phyloP scores from a whole-genome alignment of 2,888 invertebrate species.

The Adineta ricciae region DNA sequence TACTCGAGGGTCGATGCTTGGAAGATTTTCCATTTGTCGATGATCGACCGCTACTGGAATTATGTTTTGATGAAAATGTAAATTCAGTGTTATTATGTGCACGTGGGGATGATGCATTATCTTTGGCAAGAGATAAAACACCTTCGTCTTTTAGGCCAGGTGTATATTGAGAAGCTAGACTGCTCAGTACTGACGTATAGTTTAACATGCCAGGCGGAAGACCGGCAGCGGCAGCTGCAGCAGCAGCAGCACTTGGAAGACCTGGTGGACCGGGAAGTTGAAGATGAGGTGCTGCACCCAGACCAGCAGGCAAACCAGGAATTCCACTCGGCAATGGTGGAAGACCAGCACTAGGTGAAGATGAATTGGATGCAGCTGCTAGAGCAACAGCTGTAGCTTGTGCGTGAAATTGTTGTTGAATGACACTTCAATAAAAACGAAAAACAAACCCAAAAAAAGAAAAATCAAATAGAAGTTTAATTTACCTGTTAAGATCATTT shows the following conservation, averaged over 20 bases:
- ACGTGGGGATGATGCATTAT: neutral
- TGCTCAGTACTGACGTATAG: neutral
- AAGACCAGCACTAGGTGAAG: neutral
- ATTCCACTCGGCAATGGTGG: neutral
- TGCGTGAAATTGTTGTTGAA: constrained; percentile 16
- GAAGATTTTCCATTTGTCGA: neutral
- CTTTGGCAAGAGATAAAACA: neutral
- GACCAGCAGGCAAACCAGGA: neutral
- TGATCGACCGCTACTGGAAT: neutral
- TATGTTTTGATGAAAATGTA: neutral
- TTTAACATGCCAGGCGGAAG: constrained; percentile 15
- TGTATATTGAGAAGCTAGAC: constrained; percentile 15
- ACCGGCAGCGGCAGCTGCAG: neutral
- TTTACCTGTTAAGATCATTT: constrained; percentile 84
- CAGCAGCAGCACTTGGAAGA: neutral
- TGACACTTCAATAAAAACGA: constrained; percentile 17
- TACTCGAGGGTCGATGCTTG: neutral
- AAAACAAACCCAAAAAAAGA: neutral
- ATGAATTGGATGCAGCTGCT: neutral
- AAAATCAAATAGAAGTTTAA: neutral
- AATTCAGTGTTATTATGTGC: neutral
- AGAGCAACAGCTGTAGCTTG: constrained; percentile 1
- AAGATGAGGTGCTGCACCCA: neutral
- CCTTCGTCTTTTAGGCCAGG: neutral
- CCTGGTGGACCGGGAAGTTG: constrained; percentile 11